Evolutionary conservation across 35 echinoderm and acorn worm species (phyloP).

Genomic region (Lytechinus pictus): DNA sequence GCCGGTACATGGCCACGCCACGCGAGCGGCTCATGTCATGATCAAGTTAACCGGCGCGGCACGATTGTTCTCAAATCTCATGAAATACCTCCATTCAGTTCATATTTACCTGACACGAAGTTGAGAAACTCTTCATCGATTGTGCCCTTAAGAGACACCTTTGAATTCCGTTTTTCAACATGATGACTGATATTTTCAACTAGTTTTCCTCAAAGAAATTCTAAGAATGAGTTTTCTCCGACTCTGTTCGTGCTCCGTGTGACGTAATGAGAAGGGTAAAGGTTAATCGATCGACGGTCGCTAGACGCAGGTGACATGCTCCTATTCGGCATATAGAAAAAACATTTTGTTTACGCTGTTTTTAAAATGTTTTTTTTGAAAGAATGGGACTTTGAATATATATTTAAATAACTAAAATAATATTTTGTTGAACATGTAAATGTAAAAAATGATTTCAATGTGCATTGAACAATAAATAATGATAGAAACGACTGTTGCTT

Average conservation of each 20-base stretch:
- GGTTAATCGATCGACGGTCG: not conserved
- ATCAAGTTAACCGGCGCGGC: not conserved
- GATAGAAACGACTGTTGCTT: not conserved
- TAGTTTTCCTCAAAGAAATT: not conserved
- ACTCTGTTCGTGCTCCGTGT: not conserved
- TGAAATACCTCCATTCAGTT: not conserved
- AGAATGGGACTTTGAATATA: no score
- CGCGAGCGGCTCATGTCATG: not conserved
- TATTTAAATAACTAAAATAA: no score
- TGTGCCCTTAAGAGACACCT: not conserved
- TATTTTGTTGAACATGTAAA: no score
- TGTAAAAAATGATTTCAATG: no score
- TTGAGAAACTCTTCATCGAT: not conserved
- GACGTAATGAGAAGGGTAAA: not conserved
- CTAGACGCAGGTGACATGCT: not conserved
- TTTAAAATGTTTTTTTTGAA: no score
- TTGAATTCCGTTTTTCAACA: not conserved
- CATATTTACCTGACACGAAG: conserved; percentile 33
- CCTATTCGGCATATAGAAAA: no score
- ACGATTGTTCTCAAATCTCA: not conserved
- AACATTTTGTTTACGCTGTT: no score
- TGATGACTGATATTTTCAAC: not conserved
- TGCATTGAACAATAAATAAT: not conserved
- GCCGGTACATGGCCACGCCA: not conserved
- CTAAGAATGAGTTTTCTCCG: not conserved